These are phyloP conservation scores for Epirrita christyi DNA, from an alignment of 2,888 invertebrate genomes.

Conservation along the genomic window DNA sequence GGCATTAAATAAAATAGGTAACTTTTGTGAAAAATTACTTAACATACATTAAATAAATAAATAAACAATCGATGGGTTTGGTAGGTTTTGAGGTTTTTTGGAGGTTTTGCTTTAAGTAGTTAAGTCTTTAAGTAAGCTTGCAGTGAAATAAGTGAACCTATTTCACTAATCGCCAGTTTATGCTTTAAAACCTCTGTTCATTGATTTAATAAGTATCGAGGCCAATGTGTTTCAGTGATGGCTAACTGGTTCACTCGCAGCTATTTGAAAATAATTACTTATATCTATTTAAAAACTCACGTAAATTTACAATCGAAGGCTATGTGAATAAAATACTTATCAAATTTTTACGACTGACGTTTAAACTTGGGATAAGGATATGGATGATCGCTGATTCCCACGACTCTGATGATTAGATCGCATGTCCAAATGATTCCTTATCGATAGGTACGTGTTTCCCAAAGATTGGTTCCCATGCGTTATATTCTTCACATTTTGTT, in stretches of 20 bases:
- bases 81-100: too few relatives aligned
- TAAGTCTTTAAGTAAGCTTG: too few relatives aligned
- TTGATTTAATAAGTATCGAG: constrained; percentile 21
- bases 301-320: constrained; percentile 38
- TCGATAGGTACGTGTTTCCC: constrained; percentile 45
- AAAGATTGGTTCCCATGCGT: constrained; percentile 59
- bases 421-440: constrained; percentile 62
- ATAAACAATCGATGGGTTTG: too few relatives aligned
- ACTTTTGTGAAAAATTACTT: too few relatives aligned
- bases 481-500: constrained; percentile 54
- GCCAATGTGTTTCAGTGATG: constrained; percentile 21
- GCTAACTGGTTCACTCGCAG: constrained; percentile 11
- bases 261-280: constrained; percentile 30
- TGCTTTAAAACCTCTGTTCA: too few relatives aligned
- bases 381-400: constrained; percentile 22
- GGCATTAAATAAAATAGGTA: too few relatives aligned
- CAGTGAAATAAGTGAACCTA: too few relatives aligned
- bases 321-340: constrained; percentile 38
- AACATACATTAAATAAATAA: too few relatives aligned
- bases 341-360: constrained; percentile 35
- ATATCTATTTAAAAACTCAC: too few relatives aligned
- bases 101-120: too few relatives aligned
- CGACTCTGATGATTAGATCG: constrained; percentile 40
- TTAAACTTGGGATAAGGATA: constrained; percentile 19
- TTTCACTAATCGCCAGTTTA: too few relatives aligned